These are phyloP conservation scores for Aurelia sp. DNA, from an alignment of 30 jellyfish, hydroid and myxozoan genomes.

Conservation along the genomic window DNA sequence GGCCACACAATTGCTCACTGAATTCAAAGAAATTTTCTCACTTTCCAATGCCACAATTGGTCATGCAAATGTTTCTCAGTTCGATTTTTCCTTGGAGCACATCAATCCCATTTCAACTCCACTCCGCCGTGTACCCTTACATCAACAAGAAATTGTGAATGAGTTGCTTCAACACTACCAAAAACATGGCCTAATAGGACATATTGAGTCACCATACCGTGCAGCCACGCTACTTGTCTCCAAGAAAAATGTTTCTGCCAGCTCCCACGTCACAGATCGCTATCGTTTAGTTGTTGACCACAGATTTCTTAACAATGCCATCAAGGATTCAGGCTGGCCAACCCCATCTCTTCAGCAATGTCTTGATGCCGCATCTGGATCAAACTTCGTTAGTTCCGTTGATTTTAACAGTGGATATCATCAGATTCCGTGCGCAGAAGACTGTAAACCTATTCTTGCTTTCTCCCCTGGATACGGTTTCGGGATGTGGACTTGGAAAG, in stretches of 20 bases:
- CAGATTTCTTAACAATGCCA: constrained; percentile 31
- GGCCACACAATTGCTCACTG: constrained; percentile 17
- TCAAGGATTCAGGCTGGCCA: constrained; percentile 51
- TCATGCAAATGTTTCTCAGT: constrained; percentile 1
- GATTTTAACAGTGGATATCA: constrained; percentile 43
- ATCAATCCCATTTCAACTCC: constrained; percentile 19
- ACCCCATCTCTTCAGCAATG: constrained; percentile 58
- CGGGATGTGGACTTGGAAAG: no score
- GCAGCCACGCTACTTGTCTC: constrained; percentile 47
- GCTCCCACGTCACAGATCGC: constrained; percentile 37
- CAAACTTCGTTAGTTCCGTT: constrained; percentile 13
- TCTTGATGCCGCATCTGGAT: constrained; percentile 41
- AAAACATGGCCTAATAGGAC: constrained; percentile 25
- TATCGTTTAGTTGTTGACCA: constrained; percentile 38
- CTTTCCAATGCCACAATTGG: constrained; percentile 16
- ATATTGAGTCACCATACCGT: constrained; percentile 27
- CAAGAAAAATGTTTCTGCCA: constrained; percentile 22
- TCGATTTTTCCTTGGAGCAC: neutral
- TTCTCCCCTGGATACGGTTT: no score
- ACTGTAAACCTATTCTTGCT: neutral
- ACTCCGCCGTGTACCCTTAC: constrained; percentile 32
- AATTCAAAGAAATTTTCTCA: constrained; percentile 8
- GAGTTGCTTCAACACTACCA: constrained; percentile 29
- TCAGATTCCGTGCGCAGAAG: constrained; percentile 2
- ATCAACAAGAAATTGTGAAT: constrained; percentile 1